These are phyloP conservation scores for Emydocephalus ijimae DNA, from an alignment of 2,113 vertebrate species.

Conservation along the genomic window DNA sequence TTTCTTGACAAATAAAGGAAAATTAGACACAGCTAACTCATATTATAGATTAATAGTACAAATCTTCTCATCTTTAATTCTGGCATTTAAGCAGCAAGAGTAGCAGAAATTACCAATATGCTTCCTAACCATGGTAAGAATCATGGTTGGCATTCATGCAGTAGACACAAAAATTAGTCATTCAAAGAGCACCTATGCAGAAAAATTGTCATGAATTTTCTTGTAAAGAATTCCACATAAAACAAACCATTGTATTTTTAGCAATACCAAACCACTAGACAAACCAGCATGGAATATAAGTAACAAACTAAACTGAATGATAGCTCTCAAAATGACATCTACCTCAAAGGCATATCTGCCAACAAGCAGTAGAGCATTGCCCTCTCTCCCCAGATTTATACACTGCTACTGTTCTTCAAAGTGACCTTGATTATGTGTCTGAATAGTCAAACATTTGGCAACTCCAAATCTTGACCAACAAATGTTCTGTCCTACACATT, in stretches of 20 bases:
- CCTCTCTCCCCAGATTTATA: not conserved
- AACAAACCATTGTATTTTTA: not conserved
- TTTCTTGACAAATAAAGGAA: not conserved
- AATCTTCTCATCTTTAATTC: not conserved
- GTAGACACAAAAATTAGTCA: not conserved
- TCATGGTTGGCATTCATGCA: not conserved
- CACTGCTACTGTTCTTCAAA: too few species aligned
- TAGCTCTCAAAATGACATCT: slow-evolving; percentile 32
- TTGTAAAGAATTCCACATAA: not conserved
- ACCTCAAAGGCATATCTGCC: not conserved
- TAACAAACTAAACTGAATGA: slow-evolving; percentile 39
- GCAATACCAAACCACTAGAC: not conserved
- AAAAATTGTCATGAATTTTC: not conserved
- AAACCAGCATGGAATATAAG: slow-evolving; percentile 8
- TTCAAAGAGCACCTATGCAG: not conserved
- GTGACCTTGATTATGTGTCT: too few species aligned
- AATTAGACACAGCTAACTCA: too few species aligned
- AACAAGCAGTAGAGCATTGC: slow-evolving; percentile 26
- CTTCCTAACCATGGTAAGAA: not conserved
- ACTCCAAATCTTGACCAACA: too few species aligned
- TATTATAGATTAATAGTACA: not conserved
- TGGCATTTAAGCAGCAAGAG: slow-evolving; percentile 8
- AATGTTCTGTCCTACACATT: too few species aligned
- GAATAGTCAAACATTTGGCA: too few species aligned
- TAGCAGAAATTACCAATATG: accelerated